Base-by-base conservation (phyloP, 2,797 vertebrate genomes). In the Sebastiscus albofasciatus region DNA sequence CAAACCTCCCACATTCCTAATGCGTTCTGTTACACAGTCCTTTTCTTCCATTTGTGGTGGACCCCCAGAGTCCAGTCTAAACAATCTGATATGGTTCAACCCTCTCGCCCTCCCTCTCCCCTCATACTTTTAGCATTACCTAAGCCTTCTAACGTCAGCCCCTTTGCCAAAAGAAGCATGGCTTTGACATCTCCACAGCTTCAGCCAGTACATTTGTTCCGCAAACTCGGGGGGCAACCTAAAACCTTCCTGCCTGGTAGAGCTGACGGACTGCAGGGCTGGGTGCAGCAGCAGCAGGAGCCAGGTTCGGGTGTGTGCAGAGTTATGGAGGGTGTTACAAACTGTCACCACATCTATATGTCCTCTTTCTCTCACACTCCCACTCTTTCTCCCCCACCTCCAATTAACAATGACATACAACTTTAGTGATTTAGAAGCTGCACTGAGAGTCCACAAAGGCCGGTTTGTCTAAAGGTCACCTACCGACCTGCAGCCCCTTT, bases 51-150 rank as follows among this genome's bases (percentile, higher is more conserved):
- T 87, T 87, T 87, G 80, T 80, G 84, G 77, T 76, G 75, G 87
- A 93, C 85, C 88, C 90, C 85, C 59, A 29, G 65, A 86, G 86
- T 87, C 65, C 82, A 92, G 77, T 87, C 86, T 87, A 88, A 94
- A 94, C 90, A 93, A 81, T 85, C 79, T 87, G 78, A 90, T 82
- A 78, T 54, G 65, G 66, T 80, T 68, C 59, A 80, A 72, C 58
- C 65, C 78, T 29, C 73, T 67, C 46, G 2, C 70, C 79, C 69
- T 74, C 82, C 70, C 46, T 76, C 74, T 86, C 76, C 58, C 20
- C 24, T 91, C 85, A 87, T 90, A 76, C 74, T 85, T 85, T 54
- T 2, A 67, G 74, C 72, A 88, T 93, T 87, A 92, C 84, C 72
- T 84, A 89, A 92, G 49, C 67, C 56, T 81, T 70, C 36, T 2